A percentile compares a stretch with the other conserved stretches of the same genome.
phyloP scores from a whole-genome alignment of 2,113 vertebrate species.

The Protobothrops flavoviridis region DNA sequence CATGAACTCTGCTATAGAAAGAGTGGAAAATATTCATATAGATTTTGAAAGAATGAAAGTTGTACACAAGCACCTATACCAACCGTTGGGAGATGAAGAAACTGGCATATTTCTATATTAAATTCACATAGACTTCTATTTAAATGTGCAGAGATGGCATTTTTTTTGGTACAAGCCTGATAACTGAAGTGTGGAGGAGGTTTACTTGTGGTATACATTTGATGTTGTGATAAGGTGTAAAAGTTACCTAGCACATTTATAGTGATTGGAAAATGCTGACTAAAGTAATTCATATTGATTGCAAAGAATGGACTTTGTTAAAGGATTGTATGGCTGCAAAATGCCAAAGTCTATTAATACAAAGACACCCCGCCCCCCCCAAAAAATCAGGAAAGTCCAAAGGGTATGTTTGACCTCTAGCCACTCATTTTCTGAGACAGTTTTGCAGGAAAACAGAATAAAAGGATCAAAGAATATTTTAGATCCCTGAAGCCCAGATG shows the following conservation, averaged over 20 bases:
- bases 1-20: neutral
- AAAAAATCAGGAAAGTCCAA: neutral
- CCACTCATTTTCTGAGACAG: neutral
- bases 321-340: neutral
- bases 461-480: neutral
- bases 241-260: neutral
- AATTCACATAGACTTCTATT: neutral
- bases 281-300: neutral
- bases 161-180: neutral
- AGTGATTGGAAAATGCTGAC: neutral
- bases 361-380: neutral
- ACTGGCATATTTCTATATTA: neutral
- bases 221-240: neutral
- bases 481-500: neutral
- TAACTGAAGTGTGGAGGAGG: neutral
- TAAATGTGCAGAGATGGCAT: neutral
- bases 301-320: neutral
- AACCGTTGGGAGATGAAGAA: neutral
- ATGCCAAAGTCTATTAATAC: neutral
- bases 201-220: neutral
- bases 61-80: neutral
- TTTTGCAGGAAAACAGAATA: neutral
- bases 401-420: neutral
- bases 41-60: neutral
- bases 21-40: neutral